Evolutionary conservation across 1,140 invertebrate genomes (phyloP).

Genomic region (Cyclina sinensis): DNA sequence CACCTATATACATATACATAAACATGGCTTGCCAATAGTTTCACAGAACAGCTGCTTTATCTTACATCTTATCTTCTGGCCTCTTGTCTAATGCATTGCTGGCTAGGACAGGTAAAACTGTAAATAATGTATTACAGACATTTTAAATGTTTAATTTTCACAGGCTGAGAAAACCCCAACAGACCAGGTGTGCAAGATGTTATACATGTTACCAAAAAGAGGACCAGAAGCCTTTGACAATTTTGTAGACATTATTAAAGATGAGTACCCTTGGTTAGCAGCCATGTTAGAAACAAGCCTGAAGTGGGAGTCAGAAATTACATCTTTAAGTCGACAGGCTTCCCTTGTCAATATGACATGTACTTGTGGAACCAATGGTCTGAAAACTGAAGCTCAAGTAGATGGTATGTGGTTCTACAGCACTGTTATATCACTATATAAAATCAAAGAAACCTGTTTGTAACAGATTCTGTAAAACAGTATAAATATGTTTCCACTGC

Average conservation of each 20-base stretch:
- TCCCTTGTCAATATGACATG: background rate
- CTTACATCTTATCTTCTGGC: too few relatives aligned
- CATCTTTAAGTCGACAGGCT: slow-evolving; percentile 1
- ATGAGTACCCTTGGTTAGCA: slow-evolving; percentile 77
- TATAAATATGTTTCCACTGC: too few relatives aligned
- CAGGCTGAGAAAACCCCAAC: slow-evolving; percentile 54
- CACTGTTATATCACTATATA: too few relatives aligned
- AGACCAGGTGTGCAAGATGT: slow-evolving; percentile 68
- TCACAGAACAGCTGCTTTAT: too few relatives aligned
- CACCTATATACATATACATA: too few relatives aligned
- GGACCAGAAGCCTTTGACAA: slow-evolving; percentile 76
- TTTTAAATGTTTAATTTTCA: too few relatives aligned
- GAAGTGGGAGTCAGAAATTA: background rate
- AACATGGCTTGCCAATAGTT: too few relatives aligned
- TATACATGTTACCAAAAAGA: slow-evolving; percentile 76
- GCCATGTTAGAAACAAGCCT: slow-evolving; percentile 62
- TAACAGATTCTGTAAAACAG: too few relatives aligned
- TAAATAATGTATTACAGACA: too few relatives aligned
- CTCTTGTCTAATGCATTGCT: too few relatives aligned
- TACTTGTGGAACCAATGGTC: background rate
- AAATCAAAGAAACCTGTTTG: too few relatives aligned
- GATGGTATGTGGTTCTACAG: slow-evolving; percentile 47
- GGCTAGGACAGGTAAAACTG: too few relatives aligned
- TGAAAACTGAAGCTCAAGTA: background rate
- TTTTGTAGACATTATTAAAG: slow-evolving; percentile 72